These are phyloP conservation scores for Rhinichthys klamathensis DNA, from an alignment of 2,113 vertebrate species.

Conservation along the genomic window DNA sequence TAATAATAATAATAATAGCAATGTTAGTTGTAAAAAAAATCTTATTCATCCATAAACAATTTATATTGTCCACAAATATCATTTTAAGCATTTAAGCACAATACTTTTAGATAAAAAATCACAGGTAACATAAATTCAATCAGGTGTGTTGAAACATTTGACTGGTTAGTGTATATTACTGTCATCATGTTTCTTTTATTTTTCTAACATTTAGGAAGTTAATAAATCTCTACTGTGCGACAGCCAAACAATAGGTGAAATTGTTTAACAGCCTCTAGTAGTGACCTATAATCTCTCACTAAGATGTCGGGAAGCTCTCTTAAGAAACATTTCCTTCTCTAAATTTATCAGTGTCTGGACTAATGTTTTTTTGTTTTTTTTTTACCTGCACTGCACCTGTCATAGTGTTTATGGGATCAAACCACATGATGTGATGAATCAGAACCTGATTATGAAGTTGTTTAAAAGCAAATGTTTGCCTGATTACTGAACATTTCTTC, in stretches of 20 bases:
- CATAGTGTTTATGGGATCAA: not conserved
- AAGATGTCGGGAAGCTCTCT: not conserved
- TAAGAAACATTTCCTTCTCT: not conserved
- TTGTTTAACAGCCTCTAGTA: not conserved
- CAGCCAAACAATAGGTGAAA: not conserved
- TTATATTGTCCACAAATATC: not conserved
- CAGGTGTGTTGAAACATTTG: not conserved
- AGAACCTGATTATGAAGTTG: not conserved
- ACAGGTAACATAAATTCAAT: not conserved
- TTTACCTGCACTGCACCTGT: not conserved
- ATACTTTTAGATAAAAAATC: not conserved
- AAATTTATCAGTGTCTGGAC: not conserved
- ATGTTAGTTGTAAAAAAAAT: not conserved
- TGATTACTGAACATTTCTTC: not conserved
- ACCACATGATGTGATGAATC: not conserved
- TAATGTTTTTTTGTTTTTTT: not conserved
- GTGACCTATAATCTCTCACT: constrained; percentile 21
- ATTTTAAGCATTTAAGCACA: not conserved
- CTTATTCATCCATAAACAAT: not conserved
- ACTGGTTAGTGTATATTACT: not conserved
- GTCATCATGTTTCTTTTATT: not conserved
- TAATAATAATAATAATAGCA: not conserved
- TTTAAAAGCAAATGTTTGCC: not conserved
- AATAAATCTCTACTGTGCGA: not conserved
- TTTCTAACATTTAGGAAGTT: not conserved